phyloP scores from a whole-genome alignment of 2,888 invertebrate genomes.

The Meganola albula region DNA sequence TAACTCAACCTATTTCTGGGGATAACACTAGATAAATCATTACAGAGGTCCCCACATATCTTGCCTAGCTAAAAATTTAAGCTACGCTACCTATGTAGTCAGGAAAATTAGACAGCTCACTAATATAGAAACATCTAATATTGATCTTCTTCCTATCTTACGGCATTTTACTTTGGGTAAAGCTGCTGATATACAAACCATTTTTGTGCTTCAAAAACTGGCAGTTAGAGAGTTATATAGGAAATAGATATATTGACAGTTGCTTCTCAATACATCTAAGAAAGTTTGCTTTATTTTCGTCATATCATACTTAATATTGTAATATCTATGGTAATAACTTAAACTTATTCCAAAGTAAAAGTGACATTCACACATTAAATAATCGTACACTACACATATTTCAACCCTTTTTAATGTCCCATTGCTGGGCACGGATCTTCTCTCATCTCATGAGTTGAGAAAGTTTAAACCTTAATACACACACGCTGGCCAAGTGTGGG shows the following conservation, averaged over 20 bases:
- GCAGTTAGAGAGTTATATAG: conserved; percentile 13
- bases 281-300: background rate
- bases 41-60: conserved; percentile 11
- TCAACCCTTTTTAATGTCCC: too few species aligned
- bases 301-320: too few species aligned
- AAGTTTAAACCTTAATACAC: too few species aligned
- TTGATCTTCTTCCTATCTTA: conserved; percentile 13
- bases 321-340: too few species aligned
- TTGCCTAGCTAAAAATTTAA: conserved; percentile 7
- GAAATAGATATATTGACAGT: conserved; percentile 2
- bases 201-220: conserved; percentile 11
- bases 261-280: conserved; percentile 2
- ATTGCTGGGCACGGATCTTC: too few species aligned
- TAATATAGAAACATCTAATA: background rate
- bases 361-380: background rate
- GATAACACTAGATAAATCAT: conserved; percentile 8
- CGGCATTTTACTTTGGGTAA: conserved; percentile 15
- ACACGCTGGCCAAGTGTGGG: too few species aligned
- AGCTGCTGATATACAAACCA: conserved; percentile 13
- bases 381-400: background rate
- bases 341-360: background rate
- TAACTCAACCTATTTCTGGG: background rate
- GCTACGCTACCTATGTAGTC: conserved; percentile 14
- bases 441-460: too few species aligned
- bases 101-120: conserved; percentile 1